phyloP scores from a whole-genome alignment of 1,140 invertebrate genomes.

The Papilio polyxenes region DNA sequence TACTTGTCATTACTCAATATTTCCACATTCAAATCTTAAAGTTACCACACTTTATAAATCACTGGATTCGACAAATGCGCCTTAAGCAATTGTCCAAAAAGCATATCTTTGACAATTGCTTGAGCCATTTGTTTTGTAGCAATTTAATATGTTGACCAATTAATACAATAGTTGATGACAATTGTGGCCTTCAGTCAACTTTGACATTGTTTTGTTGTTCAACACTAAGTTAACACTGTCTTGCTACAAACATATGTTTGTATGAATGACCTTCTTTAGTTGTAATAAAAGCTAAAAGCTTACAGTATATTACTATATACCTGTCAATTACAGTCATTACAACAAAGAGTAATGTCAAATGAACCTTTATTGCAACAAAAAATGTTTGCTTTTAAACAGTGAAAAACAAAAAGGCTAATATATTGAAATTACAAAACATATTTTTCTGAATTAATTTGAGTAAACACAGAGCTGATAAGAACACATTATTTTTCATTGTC shows the following conservation, averaged over 20 bases:
- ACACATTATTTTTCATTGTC: no score
- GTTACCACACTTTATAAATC: slow-evolving; percentile 31
- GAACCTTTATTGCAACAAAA: no score
- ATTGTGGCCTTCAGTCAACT: slow-evolving; percentile 33
- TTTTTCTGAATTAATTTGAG: no score
- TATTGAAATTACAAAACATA: no score
- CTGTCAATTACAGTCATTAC: no score
- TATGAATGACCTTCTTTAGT: slow-evolving; percentile 13
- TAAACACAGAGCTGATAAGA: no score
- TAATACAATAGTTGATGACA: slow-evolving; percentile 1
- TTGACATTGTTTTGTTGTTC: slow-evolving; percentile 43
- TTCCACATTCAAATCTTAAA: slow-evolving; percentile 55
- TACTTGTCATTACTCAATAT: slow-evolving; percentile 69
- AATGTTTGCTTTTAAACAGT: no score
- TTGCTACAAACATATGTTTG: slow-evolving; percentile 31
- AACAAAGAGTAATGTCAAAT: no score
- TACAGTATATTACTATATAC: not conserved
- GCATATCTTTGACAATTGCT: not conserved
- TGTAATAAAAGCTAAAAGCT: not conserved
- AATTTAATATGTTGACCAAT: not conserved
- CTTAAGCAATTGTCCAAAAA: not conserved
- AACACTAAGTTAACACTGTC: not conserved
- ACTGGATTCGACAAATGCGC: no score
- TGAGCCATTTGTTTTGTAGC: not conserved
- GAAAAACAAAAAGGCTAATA: no score